These are phyloP conservation scores for Osmerus mordax DNA, from an alignment of 2,113 vertebrate species.

Conservation along the genomic window DNA sequence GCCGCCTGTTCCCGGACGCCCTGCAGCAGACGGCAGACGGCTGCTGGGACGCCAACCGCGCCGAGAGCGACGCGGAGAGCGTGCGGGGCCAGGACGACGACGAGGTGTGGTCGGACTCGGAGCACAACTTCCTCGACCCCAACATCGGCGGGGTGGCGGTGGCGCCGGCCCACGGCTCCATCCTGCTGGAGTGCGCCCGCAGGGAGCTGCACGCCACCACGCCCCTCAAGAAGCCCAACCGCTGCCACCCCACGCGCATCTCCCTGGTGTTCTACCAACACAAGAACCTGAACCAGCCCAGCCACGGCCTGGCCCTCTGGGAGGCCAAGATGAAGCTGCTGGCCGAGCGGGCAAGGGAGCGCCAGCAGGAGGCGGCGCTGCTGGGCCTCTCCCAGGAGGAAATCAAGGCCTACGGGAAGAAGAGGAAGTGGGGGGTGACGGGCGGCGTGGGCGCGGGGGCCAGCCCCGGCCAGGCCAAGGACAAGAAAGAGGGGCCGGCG, in stretches of 20 bases:
- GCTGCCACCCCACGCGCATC: slow-evolving; percentile 93
- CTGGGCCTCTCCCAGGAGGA: slow-evolving; percentile 87
- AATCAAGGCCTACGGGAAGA: slow-evolving; percentile 88
- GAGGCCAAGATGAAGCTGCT: slow-evolving; percentile 97
- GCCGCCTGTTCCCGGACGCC: slow-evolving; percentile 74
- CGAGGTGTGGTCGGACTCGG: slow-evolving; percentile 89
- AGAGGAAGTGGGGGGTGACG: slow-evolving; percentile 87
- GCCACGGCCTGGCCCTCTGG: slow-evolving; percentile 93
- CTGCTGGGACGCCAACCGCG: slow-evolving; percentile 76
- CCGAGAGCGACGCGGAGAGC: slow-evolving; percentile 74
- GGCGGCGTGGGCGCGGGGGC: slow-evolving; percentile 63
- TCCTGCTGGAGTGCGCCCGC: slow-evolving; percentile 93
- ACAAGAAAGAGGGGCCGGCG: slow-evolving; percentile 73
- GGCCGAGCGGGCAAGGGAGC: slow-evolving; percentile 83
- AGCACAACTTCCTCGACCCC: slow-evolving; percentile 97
- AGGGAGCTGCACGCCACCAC: slow-evolving; percentile 96
- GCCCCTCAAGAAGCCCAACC: slow-evolving; percentile 92
- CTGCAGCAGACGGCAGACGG: slow-evolving; percentile 67
- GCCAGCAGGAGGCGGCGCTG: slow-evolving; percentile 89
- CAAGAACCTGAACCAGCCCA: slow-evolving; percentile 98
- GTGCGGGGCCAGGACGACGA: slow-evolving; percentile 55
- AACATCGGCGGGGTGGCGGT: slow-evolving; percentile 95
- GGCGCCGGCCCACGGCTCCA: slow-evolving; percentile 90
- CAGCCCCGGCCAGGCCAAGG: slow-evolving; percentile 75
- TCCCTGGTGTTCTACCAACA: slow-evolving; percentile 99